phyloP scores from a whole-genome alignment of 2,888 invertebrate genomes.

The Apoderus coryli region DNA sequence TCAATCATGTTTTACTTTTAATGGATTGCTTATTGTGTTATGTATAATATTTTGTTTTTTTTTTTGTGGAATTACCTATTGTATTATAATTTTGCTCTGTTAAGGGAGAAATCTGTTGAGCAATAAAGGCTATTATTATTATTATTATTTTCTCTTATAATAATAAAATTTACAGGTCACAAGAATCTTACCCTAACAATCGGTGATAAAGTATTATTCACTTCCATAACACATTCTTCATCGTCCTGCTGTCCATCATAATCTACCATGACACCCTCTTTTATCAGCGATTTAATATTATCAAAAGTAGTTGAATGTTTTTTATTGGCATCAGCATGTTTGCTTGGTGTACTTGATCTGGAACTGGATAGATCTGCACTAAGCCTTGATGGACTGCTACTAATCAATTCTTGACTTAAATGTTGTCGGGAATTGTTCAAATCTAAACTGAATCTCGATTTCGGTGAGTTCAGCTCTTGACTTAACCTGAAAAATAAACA shows the following conservation, averaged over 20 bases:
- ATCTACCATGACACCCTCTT: constrained; percentile 51
- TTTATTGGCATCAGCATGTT: constrained; percentile 42
- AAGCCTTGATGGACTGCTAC: constrained; percentile 28
- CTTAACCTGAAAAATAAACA: too few relatives aligned
- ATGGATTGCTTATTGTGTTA: too few relatives aligned
- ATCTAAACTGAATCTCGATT: constrained; percentile 45
- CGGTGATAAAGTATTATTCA: constrained; percentile 41
- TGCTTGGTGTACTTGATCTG: constrained; percentile 36
- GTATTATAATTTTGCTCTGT: too few relatives aligned
- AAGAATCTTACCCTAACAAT: constrained; percentile 46
- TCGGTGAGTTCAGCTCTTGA: too few relatives aligned
- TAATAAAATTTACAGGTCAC: too few relatives aligned
- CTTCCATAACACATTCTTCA: constrained; percentile 46
- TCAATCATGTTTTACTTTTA: too few relatives aligned
- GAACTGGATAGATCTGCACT: constrained; percentile 28
- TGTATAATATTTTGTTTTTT: too few relatives aligned
- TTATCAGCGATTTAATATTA: constrained; percentile 58
- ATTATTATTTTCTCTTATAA: too few relatives aligned
- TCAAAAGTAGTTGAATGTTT: constrained; percentile 65
- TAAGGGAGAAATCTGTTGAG: too few relatives aligned
- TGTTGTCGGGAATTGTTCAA: constrained; percentile 38
- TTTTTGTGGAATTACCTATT: too few relatives aligned
- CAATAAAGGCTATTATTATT: too few relatives aligned
- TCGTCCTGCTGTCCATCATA: constrained; percentile 39
- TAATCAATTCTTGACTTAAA: constrained; percentile 26